Conservation (phyloP, 1,140 invertebrate genomes). For the Aricia agestis region DNA sequence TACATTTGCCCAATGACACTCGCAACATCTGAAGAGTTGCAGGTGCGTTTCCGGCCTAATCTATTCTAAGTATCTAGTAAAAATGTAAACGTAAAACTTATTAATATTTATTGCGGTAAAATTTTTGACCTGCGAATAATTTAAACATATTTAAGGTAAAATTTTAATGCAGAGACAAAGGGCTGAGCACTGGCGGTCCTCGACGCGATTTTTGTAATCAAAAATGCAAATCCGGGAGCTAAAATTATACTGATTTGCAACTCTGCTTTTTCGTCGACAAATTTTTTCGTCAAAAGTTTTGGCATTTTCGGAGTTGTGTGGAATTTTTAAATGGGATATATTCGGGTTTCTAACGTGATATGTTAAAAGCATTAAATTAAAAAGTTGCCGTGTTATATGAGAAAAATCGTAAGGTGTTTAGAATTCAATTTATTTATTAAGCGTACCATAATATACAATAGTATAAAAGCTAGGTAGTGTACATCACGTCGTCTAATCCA, state of each 20-base stretch:
- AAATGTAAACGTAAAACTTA: not conserved
- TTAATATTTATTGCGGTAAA: not conserved
- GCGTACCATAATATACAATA: no score
- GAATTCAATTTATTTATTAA: no score
- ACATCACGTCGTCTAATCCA: no score
- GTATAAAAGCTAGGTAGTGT: no score
- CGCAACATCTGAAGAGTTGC: no score
- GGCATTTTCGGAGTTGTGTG: not conserved
- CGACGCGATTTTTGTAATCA: slow-evolving; percentile 28
- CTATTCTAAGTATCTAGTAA: no score
- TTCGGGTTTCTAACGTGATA: not conserved
- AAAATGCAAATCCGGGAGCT: slow-evolving; percentile 34
- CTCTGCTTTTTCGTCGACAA: slow-evolving; percentile 12
- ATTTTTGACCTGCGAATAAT: slow-evolving; percentile 2
- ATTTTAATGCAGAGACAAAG: slow-evolving; percentile 11
- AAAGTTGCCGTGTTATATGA: not conserved
- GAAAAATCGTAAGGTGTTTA: not conserved
- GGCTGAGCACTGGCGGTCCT: slow-evolving; percentile 5
- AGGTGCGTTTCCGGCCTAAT: no score
- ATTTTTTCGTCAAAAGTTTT: slow-evolving; percentile 8
- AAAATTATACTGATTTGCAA: slow-evolving; percentile 21
- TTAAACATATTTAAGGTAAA: not conserved
- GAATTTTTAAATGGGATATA: slow-evolving; percentile 1
- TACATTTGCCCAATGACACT: no score
- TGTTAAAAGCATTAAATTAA: not conserved